Percentiles rank a stretch among this genome's conserved stretches.
phyloP scores from a whole-genome alignment of 2,113 vertebrate genomes.

The Pyrgilauda ruficollis region DNA sequence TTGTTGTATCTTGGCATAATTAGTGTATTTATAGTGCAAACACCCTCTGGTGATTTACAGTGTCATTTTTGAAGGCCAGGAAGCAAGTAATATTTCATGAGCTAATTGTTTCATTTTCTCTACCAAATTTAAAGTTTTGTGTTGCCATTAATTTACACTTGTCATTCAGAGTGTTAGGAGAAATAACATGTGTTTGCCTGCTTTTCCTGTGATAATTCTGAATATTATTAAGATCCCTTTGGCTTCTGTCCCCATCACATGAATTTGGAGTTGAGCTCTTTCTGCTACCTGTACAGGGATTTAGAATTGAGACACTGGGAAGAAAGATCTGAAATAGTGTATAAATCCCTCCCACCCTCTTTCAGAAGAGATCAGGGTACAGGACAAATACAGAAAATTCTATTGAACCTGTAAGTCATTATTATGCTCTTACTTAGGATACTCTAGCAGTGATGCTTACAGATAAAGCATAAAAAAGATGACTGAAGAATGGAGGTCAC shows the following conservation, averaged over 20 bases:
- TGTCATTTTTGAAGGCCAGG: background rate
- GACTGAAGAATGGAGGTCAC: background rate
- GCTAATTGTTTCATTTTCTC: background rate
- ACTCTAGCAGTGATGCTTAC: background rate
- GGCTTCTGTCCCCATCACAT: background rate
- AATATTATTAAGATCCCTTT: background rate
- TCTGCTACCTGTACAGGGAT: background rate
- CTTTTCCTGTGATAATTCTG: background rate
- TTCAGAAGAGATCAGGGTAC: background rate
- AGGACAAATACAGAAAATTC: background rate
- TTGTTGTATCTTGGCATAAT: background rate
- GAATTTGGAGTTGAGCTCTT: background rate
- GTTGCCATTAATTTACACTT: background rate
- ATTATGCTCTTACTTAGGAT: background rate
- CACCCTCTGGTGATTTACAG: background rate
- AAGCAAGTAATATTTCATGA: background rate
- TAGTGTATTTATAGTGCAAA: background rate
- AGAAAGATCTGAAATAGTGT: background rate
- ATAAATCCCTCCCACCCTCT: background rate
- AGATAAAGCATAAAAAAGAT: background rate
- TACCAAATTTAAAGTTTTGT: background rate
- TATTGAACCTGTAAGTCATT: background rate
- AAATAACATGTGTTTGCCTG: background rate
- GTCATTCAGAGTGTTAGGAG: background rate
- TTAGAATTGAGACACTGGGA: background rate